Percentiles rank a stretch among this genome's conserved stretches.
Conservation (phyloP, 2,888 invertebrate genomes). For the Lomographa bimaculata region DNA sequence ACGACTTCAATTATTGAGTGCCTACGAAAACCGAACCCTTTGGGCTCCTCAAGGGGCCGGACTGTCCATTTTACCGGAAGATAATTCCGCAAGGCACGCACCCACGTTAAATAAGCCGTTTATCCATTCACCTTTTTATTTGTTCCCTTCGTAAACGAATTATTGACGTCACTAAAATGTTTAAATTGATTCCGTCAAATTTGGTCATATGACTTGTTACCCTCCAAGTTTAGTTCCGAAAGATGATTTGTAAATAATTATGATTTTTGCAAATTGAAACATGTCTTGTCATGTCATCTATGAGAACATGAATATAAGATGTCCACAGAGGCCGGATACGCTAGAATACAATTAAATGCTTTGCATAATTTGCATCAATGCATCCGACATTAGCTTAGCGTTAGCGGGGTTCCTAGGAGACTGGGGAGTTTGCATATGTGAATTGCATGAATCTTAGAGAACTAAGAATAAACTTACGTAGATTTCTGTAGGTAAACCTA, state of each 20-base stretch:
- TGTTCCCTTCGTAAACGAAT: constrained; percentile 34
- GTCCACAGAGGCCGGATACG: constrained; percentile 54
- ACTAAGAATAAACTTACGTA: constrained; percentile 16
- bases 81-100: constrained; percentile 67
- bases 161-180: constrained; percentile 16
- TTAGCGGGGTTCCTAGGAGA: constrained; percentile 29
- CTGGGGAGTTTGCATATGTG: constrained; percentile 27
- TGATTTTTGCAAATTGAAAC: constrained; percentile 16
- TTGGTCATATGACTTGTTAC: too few relatives aligned
- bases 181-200: too few relatives aligned
- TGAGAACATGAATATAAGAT: constrained; percentile 45
- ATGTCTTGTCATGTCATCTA: constrained; percentile 19
- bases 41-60: constrained; percentile 74
- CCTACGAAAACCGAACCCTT: constrained; percentile 75
- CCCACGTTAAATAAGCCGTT: constrained; percentile 67
- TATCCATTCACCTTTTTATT: constrained; percentile 49
- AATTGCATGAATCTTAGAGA: constrained; percentile 27
- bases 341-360: constrained; percentile 68
- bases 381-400: constrained; percentile 36
- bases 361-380: constrained; percentile 63
- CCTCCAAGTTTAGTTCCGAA: too few relatives aligned
- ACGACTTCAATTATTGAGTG: constrained; percentile 82
- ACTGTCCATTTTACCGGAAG: constrained; percentile 73
- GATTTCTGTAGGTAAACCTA: too few relatives aligned
- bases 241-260: constrained; percentile 15